Conservation (phyloP, 1,140 invertebrate genomes). For the Musca vetustissima region DNA sequence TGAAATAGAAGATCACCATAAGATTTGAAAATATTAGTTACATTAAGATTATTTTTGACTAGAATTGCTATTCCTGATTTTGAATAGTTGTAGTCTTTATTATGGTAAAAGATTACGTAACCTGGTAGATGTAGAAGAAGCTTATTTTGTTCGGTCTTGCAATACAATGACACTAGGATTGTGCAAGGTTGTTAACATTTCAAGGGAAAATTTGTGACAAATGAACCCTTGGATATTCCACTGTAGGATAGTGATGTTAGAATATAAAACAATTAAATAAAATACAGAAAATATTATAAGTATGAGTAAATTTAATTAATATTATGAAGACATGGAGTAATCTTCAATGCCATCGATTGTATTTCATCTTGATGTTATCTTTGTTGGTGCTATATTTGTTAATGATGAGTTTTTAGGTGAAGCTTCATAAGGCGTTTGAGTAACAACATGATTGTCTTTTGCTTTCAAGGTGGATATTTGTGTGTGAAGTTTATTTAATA, state of each 20-base stretch:
- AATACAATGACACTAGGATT: not conserved
- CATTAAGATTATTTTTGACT: too few species aligned
- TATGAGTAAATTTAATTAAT: too few species aligned
- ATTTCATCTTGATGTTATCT: not conserved
- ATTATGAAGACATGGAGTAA: not conserved
- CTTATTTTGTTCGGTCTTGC: not conserved
- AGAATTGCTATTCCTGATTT: too few species aligned
- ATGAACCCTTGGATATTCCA: slow-evolving; percentile 4
- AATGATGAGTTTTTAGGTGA: not conserved
- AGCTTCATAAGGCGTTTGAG: too few species aligned
- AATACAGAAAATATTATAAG: not conserved
- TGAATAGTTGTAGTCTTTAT: too few species aligned
- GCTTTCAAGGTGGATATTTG: too few species aligned
- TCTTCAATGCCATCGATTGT: not conserved
- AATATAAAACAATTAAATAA: not conserved
- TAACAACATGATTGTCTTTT: too few species aligned
- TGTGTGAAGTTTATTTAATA: too few species aligned
- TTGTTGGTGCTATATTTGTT: too few species aligned
- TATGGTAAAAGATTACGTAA: too few species aligned
- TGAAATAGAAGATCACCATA: too few species aligned
- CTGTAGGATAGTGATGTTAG: not conserved
- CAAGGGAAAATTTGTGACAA: not conserved
- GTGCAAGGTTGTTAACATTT: not conserved
- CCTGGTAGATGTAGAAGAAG: not conserved
- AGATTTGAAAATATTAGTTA: too few species aligned